phyloP scores from a whole-genome alignment of 2,113 vertebrate species.

The Sigmodon hispidus region DNA sequence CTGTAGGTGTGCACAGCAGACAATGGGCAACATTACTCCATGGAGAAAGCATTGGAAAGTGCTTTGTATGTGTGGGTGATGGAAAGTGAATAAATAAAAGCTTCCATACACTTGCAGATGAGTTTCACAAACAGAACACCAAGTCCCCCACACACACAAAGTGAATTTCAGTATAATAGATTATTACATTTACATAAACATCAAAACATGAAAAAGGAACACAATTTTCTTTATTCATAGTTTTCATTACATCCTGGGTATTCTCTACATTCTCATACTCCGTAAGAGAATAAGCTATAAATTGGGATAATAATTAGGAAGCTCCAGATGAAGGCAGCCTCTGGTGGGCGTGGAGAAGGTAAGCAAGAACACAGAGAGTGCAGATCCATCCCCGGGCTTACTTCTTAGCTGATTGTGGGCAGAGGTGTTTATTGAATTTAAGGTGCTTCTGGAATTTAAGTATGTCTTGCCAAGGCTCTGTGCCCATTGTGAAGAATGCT shows the following conservation, averaged over 20 bases:
- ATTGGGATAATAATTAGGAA: conserved; percentile 25
- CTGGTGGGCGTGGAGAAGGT: neutral
- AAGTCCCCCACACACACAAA: neutral
- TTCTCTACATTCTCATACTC: neutral
- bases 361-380: neutral
- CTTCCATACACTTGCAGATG: neutral
- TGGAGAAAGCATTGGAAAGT: neutral
- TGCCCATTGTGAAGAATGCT: neutral
- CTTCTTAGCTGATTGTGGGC: neutral
- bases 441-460: neutral
- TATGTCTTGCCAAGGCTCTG: neutral
- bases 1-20: neutral
- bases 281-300: conserved; percentile 37
- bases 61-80: neutral
- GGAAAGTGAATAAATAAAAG: neutral
- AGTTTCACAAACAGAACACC: conserved; percentile 25
- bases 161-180: conserved; percentile 5
- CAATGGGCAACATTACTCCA: neutral
- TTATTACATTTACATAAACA: conserved; percentile 28
- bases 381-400: neutral
- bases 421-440: neutral
- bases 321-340: neutral
- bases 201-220: neutral
- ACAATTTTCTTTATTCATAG: neutral
- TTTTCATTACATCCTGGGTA: neutral